A percentile compares a stretch with the other conserved stretches of the same genome.
These are phyloP conservation scores for Brachionus rotundiformis DNA, from an alignment of 1,140 invertebrate genomes.

Conservation along the genomic window DNA sequence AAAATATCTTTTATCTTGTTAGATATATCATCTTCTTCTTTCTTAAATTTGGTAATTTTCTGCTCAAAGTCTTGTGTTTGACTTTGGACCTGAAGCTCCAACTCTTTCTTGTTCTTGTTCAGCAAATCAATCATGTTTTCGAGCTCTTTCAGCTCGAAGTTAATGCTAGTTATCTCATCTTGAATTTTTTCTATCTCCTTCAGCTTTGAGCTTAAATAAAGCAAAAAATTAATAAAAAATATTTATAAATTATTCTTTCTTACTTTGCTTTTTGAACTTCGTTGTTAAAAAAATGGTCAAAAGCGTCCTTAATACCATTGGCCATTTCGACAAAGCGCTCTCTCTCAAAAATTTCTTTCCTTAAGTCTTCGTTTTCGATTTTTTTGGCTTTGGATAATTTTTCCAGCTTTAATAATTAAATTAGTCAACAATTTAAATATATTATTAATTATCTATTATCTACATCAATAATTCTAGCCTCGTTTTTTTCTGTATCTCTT, in stretches of 20 bases:
- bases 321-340: background rate
- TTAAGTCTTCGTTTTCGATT: background rate
- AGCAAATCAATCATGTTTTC: background rate
- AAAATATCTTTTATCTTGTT: background rate
- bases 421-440: too few species aligned
- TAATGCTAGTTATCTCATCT: background rate
- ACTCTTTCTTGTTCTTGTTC: background rate
- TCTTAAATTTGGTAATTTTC: background rate
- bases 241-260: background rate
- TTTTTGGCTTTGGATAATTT: background rate
- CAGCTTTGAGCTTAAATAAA: background rate
- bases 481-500: constrained; percentile 35
- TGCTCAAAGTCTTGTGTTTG: background rate
- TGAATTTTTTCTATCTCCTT: constrained; percentile 26
- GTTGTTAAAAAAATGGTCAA: constrained; percentile 5
- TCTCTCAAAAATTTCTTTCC: background rate
- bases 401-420: too few species aligned
- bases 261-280: constrained; percentile 39
- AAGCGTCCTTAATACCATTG: background rate
- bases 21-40: background rate
- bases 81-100: constrained; percentile 9
- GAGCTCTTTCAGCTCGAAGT: background rate
- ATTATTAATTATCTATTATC: too few species aligned
- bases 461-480: constrained; percentile 34
- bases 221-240: background rate